Base-by-base conservation (phyloP, 2,888 invertebrate species). In the Ischnus inquisitorius region DNA sequence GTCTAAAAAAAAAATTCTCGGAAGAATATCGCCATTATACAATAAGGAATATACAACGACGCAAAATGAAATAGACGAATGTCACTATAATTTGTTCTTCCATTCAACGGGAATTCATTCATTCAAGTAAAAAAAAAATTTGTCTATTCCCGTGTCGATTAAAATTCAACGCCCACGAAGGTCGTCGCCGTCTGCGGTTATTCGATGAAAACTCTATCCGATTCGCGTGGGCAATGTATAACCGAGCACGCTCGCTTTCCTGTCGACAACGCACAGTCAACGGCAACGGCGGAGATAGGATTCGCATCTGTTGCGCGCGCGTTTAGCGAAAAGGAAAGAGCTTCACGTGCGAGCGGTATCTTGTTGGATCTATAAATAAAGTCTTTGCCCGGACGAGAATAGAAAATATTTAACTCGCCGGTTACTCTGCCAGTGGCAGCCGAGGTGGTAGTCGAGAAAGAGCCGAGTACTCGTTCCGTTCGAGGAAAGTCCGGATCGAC, bases 321-420 rank as follows among this genome's bases (percentile, higher is more conserved):
- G 67, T 64, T 34, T 65, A 64, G 78, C 76, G 80, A 85, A 88
- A 89, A 86, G 87, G 85, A 85, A 84, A 72, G 88, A 87, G 85
- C 48, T 64, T 67, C 41, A 43, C 28, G 60, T 51, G 48, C 81
- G 67, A 19, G 41, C 46, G 43, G 41, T 16, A 57, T 57, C 51
- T n/a, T 71, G 48, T 46, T 51, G 69, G 75, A 57, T 88, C 92
- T 93, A 93, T 93, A 91, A 92, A 92, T 93, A 92, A n/a, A 90
- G 28, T 75, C 79, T 69, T 77, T 78, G n/a, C 67, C 71, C 79
- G 80, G 87, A 90, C 91, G 89, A 89, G 91, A 92, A 92, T 92
- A 92, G 92, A 92, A 90, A 92, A 92, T 91, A 88, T 86, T 85
- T 77, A 51, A 46, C 57, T 77, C 16, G 51, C 34, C 6, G 43